A percentile compares a stretch with the other conserved stretches of the same genome.
Conservation (phyloP, 1,140 invertebrate species). For the Sycophila sp. region DNA sequence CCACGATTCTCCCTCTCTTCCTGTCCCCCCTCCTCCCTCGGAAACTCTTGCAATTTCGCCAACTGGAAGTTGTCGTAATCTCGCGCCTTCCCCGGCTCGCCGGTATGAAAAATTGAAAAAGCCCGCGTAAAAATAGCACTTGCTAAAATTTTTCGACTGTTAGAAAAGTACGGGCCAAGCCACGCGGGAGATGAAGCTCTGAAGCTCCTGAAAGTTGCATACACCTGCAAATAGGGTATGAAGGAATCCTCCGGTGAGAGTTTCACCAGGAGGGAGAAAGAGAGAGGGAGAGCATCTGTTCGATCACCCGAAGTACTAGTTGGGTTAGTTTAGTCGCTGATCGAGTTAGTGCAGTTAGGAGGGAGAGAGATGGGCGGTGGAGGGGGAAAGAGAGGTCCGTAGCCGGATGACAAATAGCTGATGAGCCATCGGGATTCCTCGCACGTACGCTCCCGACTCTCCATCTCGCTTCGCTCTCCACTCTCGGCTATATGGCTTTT, state of each 20-base stretch:
- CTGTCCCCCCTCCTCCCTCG: background rate
- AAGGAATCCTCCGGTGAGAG: background rate
- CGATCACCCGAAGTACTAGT: slow-evolving; percentile 49
- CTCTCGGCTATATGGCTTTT: slow-evolving; percentile 29
- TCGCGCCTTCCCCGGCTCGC: slow-evolving; percentile 1
- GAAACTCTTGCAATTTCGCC: background rate
- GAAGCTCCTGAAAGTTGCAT: too few relatives aligned
- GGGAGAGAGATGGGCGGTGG: background rate
- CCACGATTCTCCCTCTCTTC: background rate
- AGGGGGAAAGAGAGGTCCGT: background rate
- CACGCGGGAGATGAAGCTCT: background rate
- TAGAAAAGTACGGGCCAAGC: background rate
- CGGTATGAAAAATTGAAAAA: slow-evolving; percentile 32
- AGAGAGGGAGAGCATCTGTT: slow-evolving; percentile 42
- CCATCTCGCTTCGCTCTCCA: background rate
- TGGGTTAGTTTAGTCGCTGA: slow-evolving; percentile 54
- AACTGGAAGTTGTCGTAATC: slow-evolving; percentile 8
- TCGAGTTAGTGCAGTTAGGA: slow-evolving; percentile 56
- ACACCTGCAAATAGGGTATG: background rate
- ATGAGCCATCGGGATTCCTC: slow-evolving; percentile 53
- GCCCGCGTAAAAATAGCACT: slow-evolving; percentile 11
- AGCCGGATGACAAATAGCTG: slow-evolving; percentile 59
- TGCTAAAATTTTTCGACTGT: slow-evolving; percentile 17
- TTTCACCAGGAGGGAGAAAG: too few relatives aligned
- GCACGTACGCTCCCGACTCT: slow-evolving; percentile 47